phyloP scores from a whole-genome alignment of 2,113 vertebrate genomes.

The Ctenomys sociabilis region DNA sequence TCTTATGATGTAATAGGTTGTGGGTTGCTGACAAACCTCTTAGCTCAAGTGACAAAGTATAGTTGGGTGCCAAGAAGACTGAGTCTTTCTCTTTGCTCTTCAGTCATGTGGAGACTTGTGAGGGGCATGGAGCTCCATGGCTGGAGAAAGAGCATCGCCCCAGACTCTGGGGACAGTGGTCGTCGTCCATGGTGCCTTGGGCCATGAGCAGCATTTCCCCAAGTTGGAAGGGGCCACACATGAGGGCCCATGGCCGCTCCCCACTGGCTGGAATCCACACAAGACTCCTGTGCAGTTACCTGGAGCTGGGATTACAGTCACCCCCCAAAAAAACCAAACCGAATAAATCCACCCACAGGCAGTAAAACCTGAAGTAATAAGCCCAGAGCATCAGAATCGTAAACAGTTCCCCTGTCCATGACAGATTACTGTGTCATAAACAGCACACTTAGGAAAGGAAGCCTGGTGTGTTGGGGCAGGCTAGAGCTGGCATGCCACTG shows the following conservation, averaged over 20 bases:
- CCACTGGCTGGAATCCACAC: neutral
- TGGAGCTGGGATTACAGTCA: slow-evolving; percentile 5
- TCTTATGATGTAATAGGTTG: neutral
- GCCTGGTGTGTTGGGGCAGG: neutral
- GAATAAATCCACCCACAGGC: neutral
- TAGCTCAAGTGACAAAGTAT: neutral
- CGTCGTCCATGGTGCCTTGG: fast-evolving
- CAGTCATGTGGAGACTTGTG: neutral
- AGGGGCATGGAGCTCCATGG: neutral
- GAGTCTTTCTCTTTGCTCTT: neutral
- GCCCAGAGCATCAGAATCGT: neutral
- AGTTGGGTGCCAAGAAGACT: neutral
- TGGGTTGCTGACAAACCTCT: neutral
- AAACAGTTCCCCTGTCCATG: neutral
- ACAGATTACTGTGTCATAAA: slow-evolving; percentile 13
- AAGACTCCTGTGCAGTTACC: neutral
- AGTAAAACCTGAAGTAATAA: slow-evolving; percentile 25
- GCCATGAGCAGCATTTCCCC: neutral
- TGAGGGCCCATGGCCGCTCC: neutral
- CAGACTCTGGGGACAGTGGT: neutral
- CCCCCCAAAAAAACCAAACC: slow-evolving; percentile 44
- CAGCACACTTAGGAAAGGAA: slow-evolving; percentile 7
- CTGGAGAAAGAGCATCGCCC: neutral
- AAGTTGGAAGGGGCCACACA: neutral
- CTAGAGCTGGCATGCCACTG: fast-evolving